A percentile compares a stretch with the other conserved stretches of the same genome.
Evolutionary conservation across 2,113 vertebrate species (phyloP).

Genomic region (Charina bottae): DNA sequence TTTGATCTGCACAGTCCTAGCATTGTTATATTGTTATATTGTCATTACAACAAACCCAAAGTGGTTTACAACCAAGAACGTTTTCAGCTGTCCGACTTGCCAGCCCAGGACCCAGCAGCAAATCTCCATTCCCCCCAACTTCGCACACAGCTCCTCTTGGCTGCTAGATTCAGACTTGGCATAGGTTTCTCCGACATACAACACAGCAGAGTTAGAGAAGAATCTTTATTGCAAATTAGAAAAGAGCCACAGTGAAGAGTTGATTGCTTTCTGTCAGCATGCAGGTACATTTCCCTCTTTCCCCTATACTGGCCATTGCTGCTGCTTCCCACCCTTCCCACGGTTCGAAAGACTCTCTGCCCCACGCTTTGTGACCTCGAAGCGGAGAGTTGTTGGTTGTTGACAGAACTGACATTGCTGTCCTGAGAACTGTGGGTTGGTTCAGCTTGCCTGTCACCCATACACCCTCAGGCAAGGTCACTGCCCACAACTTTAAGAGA

Average conservation of each 20-base stretch:
- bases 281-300: neutral
- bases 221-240: neutral
- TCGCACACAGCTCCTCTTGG: neutral
- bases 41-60: neutral
- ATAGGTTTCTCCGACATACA: neutral
- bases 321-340: neutral
- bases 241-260: neutral
- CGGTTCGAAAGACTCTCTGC: neutral
- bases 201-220: neutral
- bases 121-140: neutral
- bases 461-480: neutral
- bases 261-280: neutral
- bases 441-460: neutral
- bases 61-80: neutral
- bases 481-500: neutral
- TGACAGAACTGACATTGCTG: neutral
- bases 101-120: neutral
- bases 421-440: neutral
- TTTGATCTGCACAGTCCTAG: neutral
- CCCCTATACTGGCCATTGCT: neutral
- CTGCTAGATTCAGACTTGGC: neutral
- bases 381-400: neutral
- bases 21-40: neutral
- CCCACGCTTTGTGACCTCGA: neutral
- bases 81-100: neutral